Evolutionary conservation across 2,888 invertebrate genomes (phyloP).

Genomic region (Papilio elwesi): DNA sequence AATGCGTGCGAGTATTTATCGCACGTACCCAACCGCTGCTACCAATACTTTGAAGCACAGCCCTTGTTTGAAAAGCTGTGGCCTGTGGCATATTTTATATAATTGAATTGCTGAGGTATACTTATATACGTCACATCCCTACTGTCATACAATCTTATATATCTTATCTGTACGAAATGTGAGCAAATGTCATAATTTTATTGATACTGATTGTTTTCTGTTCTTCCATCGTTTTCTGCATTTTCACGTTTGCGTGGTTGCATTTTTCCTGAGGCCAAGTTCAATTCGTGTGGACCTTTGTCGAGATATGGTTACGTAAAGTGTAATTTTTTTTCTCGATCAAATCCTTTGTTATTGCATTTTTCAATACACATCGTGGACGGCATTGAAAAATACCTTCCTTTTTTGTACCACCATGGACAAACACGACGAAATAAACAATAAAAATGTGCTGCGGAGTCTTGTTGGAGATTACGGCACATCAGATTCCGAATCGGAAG

Average conservation of each 20-base stretch:
- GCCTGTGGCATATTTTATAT: no score
- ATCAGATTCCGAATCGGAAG: constrained; percentile 78
- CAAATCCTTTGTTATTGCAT: constrained; percentile 18
- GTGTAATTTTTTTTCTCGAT: constrained; percentile 13
- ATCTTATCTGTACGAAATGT: constrained; percentile 11
- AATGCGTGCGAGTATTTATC: background rate
- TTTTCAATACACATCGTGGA: constrained; percentile 18
- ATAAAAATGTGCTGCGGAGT: constrained; percentile 78
- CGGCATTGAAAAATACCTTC: constrained; percentile 31
- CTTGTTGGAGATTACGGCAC: constrained; percentile 77
- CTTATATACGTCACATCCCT: background rate
- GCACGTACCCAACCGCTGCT: background rate
- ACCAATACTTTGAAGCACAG: no score
- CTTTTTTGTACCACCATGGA: constrained; percentile 66
- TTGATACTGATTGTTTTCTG: constrained; percentile 32
- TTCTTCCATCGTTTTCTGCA: constrained; percentile 44
- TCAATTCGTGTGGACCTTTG: constrained; percentile 36
- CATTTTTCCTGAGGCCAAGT: constrained; percentile 41
- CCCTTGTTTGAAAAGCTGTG: no score
- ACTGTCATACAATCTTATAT: constrained; percentile 20
- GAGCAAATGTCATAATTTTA: constrained; percentile 21
- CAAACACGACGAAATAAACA: constrained; percentile 73
- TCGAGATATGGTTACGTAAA: constrained; percentile 40
- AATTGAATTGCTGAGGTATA: no score
- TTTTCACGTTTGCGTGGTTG: constrained; percentile 46